Evolutionary conservation across 1,140 invertebrate genomes (phyloP), one percentile per base, ranked within the genome.

Genomic region (Pseudomyrmex pallidus): DNA sequence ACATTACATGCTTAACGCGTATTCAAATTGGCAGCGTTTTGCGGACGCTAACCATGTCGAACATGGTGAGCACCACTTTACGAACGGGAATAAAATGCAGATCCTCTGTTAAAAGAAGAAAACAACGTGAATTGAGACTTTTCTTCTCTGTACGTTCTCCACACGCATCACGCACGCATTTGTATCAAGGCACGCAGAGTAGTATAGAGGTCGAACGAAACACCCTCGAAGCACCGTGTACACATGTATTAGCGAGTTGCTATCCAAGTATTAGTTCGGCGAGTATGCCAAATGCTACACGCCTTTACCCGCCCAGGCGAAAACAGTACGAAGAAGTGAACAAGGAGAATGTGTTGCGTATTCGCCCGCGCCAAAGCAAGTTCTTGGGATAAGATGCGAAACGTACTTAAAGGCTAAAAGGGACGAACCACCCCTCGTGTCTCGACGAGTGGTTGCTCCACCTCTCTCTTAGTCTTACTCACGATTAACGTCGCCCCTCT

Each of bases 311-410:
- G 82, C 74, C 78, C 67, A 86, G 76, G 84, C 87, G 87, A 89
- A 80, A 84, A 90, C 73, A 87, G 68, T 87, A 89, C 74, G 78
- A 87, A 89, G 84, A 86, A 89, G 77, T 87, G 85, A 80, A 90
- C 87, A 88, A 77, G 85, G 78, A 87, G 77, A 89, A 89, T 85
- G 85, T 89, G 74, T 89, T 35, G 87, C 87, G 83, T 86, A 86
- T 12, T 89, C 84, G 89, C 89, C 89, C 89, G 89, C 89, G 89
- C 89, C 89, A 90, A 90, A 90, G 89, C 89, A 90, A 90, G 85
- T 90, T 83, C 84, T 73, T 74, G 89, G 89, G 85, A 73, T 78
- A 84, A 35, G 86, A 90, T 86, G 89, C 90, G 89, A 89, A 80
- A 84, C 80, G 89, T 89, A 89, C 88, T 89, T 89, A 89, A 90